Percentiles rank a stretch among this genome's conserved stretches.
phyloP scores from a whole-genome alignment of 2,888 invertebrate genomes.

The Helicoverpa assulta region DNA sequence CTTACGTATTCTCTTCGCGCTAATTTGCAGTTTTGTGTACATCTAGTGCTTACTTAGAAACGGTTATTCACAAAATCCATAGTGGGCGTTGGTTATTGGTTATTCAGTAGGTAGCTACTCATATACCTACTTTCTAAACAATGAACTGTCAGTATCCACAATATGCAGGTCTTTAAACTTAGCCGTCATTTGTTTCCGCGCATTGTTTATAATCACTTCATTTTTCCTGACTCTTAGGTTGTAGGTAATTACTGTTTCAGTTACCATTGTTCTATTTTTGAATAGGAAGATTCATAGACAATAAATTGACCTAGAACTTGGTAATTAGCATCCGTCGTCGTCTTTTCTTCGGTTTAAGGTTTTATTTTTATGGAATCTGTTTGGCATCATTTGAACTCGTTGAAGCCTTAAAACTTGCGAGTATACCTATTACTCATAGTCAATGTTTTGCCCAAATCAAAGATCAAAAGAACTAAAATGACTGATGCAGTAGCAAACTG shows the following conservation, averaged over 20 bases:
- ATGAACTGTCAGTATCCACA: constrained; percentile 1
- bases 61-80: too few species aligned
- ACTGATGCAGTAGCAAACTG: neutral
- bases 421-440: too few species aligned
- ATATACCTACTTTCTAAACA: constrained; percentile 15
- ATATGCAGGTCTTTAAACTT: constrained; percentile 33
- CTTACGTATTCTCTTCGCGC: too few species aligned
- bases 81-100: too few species aligned
- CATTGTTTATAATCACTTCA: neutral
- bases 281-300: neutral
- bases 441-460: too few species aligned
- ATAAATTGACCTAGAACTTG: neutral
- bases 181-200: constrained; percentile 4
- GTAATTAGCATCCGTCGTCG: neutral
- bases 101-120: too few species aligned
- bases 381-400: too few species aligned
- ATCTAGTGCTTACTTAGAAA: too few species aligned
- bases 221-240: neutral
- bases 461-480: neutral
- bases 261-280: neutral
- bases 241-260: neutral
- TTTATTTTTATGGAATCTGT: neutral
- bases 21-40: too few species aligned
- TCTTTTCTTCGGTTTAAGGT: neutral
- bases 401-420: too few species aligned